Evolutionary conservation across 2,113 vertebrate genomes (phyloP), one percentile per base, ranked within the genome.

Genomic region (Tupaia chinensis): DNA sequence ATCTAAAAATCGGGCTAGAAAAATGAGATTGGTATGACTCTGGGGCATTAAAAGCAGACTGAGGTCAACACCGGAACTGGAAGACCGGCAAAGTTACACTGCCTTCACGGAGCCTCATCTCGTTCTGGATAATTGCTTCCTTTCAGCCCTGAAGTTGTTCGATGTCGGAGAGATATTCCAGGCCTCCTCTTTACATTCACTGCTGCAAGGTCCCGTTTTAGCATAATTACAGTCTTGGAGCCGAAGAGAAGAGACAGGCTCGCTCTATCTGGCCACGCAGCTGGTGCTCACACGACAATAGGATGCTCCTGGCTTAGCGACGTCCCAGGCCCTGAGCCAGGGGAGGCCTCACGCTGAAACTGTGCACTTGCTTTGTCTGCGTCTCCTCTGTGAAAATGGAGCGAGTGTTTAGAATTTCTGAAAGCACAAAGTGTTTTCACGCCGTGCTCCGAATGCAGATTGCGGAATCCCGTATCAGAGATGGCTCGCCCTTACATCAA

Each of bases 211-310:
- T 97, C 97, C 97, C 58, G 12, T 97, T 98, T 98, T 98, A 98
- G 97, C 94, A 97, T 98, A 98, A 98, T 98, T 98, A 96, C 97
- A 97, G 96, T 95, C 95, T 98, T 93, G 87, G 93, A 92, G 95
- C 32, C 90, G 89, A 93, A 96, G 87, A 98, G 89, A 93, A 96
- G 87, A 98, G 87, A 95, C 91, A 91, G 72, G 95, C 93, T 96
- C 91, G 34, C 88, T 97, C 97, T 96, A 95, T 96, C 96, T 95
- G 91, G 93, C 89, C 73, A 8, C 94, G 95, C 97, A 97, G 97
- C 96, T 97, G 97, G 97, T 94, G 93, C 97, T 91, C 83, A 34
- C 66, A 66, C 76, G 95, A 97, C 95, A 97, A 97, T 95, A 78
- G 86, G 94, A 86, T 76, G 83, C 87, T 96, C 80, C 76, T 61